A percentile compares a stretch with the other conserved stretches of the same genome.
phyloP scores from a whole-genome alignment of 2,888 invertebrate genomes.

The Choristoneura rosaceana region DNA sequence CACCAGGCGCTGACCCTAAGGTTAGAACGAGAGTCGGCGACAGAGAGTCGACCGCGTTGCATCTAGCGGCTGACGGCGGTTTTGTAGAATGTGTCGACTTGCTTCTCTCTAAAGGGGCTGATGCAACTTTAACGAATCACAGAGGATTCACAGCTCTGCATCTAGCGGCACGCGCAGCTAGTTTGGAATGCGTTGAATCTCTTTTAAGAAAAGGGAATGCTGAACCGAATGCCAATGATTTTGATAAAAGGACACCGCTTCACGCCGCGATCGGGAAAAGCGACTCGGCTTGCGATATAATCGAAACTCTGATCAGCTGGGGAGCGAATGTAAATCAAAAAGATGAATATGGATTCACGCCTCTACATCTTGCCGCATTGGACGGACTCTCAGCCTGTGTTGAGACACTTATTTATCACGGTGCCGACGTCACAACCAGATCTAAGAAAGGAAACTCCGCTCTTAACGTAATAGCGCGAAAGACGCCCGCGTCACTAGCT shows the following conservation, averaged over 20 bases:
- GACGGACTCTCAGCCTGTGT: conserved; percentile 95
- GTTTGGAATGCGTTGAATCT: conserved; percentile 92
- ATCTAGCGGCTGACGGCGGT: conserved; percentile 95
- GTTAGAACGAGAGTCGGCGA: conserved; percentile 88
- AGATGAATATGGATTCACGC: conserved; percentile 94
- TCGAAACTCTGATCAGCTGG: conserved; percentile 91
- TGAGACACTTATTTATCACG: conserved; percentile 92
- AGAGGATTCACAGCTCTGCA: conserved; percentile 94
- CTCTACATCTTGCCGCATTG: conserved; percentile 93
- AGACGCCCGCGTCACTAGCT: conserved; percentile 93
- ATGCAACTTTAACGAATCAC: conserved; percentile 90
- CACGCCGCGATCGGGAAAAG: conserved; percentile 95
- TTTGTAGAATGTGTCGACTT: conserved; percentile 92
- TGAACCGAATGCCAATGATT: conserved; percentile 92
- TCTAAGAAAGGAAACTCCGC: conserved; percentile 95
- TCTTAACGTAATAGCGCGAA: conserved; percentile 93
- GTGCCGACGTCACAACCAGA: conserved; percentile 95
- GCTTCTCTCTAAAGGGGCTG: conserved; percentile 90
- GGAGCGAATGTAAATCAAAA: conserved; percentile 93
- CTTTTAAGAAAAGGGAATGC: conserved; percentile 90
- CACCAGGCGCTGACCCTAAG: conserved; percentile 89
- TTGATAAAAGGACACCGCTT: conserved; percentile 92
- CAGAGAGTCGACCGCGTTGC: conserved; percentile 91
- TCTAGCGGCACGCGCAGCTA: conserved; percentile 92
- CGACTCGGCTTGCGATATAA: conserved; percentile 91